phyloP scores from a whole-genome alignment of 2,113 vertebrate species.

The Gallinago media region DNA sequence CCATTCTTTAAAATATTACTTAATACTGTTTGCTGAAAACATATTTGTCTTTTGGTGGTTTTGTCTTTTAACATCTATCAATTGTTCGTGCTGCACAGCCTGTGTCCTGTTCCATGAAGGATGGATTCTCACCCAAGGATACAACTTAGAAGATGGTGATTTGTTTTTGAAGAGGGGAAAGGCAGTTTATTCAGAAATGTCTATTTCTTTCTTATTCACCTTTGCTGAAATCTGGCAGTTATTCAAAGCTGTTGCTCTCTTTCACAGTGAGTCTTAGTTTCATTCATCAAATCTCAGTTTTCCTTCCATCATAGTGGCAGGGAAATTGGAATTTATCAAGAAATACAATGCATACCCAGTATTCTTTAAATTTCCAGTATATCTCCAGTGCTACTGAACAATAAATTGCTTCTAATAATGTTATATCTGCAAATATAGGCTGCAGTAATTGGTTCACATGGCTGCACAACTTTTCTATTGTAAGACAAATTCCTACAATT shows the following conservation, averaged over 20 bases:
- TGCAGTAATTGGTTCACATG: neutral
- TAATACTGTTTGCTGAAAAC: neutral
- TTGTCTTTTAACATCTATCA: conserved; percentile 15
- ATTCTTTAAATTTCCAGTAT: neutral
- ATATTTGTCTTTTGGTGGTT: neutral
- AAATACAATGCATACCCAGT: neutral
- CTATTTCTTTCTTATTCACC: conserved; percentile 20
- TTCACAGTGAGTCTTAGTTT: neutral
- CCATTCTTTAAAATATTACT: neutral
- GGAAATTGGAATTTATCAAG: conserved; percentile 10
- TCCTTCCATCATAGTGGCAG: neutral
- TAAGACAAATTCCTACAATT: neutral
- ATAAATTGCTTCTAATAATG: neutral
- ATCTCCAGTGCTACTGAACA: neutral
- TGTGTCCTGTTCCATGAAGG: conserved; percentile 4
- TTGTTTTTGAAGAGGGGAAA: conserved; percentile 14
- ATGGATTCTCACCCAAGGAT: conserved; percentile 27
- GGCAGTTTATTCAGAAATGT: conserved; percentile 5
- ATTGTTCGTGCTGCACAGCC: neutral
- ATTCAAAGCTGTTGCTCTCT: conserved; percentile 31
- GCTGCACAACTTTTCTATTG: neutral
- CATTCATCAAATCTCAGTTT: conserved; percentile 30
- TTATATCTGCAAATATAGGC: neutral
- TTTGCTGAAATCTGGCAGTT: conserved; percentile 47
- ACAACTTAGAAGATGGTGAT: neutral